phyloP scores from a whole-genome alignment of 2,888 invertebrate species.

The Proisotoma minuta region DNA sequence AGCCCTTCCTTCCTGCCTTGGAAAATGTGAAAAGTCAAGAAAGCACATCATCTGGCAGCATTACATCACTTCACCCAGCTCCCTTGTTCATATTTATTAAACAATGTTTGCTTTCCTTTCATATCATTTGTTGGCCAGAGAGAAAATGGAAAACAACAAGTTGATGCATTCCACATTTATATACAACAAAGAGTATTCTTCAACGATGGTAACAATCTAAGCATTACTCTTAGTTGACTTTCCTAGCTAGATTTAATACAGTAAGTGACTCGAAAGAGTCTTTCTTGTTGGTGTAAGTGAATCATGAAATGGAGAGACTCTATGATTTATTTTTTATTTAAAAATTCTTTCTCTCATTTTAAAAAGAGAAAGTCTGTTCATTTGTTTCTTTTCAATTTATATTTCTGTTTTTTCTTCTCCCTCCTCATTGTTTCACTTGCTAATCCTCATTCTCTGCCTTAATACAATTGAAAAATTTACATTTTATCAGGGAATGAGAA shows the following conservation, averaged over 20 bases:
- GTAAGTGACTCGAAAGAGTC: too few species aligned
- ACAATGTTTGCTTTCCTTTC: not conserved
- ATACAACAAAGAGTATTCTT: too few species aligned
- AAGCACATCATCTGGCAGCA: not conserved
- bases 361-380: constrained; percentile 5
- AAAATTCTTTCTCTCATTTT: constrained; percentile 11
- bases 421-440: not conserved
- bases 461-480: constrained; percentile 30
- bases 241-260: too few species aligned
- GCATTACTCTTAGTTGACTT: too few species aligned
- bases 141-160: not conserved
- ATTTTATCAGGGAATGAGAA: constrained; percentile 5
- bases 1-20: not conserved
- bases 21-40: not conserved
- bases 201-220: too few species aligned
- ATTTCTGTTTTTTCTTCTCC: not conserved
- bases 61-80: not conserved
- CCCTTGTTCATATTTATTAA: constrained; percentile 2
- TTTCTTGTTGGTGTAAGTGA: too few species aligned
- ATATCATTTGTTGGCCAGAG: constrained; percentile 2
- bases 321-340: not conserved
- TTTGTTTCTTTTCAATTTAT: constrained; percentile 10
- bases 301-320: too few species aligned
- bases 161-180: constrained; percentile 2
- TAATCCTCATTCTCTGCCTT: constrained; percentile 21